Evolutionary conservation across 1,140 invertebrate genomes (phyloP).

Genomic region (Trachelipus rathkii): DNA sequence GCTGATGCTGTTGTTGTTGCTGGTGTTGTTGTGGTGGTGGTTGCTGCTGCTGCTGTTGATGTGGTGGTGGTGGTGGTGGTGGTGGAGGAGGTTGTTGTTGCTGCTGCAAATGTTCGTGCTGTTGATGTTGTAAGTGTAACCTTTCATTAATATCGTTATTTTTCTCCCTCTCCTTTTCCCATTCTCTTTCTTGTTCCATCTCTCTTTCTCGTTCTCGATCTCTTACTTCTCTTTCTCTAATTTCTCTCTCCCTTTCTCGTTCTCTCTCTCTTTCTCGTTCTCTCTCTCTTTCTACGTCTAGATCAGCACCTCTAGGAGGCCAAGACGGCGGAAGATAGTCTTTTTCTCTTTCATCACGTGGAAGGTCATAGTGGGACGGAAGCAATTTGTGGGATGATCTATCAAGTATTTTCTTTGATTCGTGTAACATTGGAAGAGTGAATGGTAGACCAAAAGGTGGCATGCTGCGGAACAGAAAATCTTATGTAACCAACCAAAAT

Average conservation of each 20-base stretch:
- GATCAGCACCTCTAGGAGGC: conserved; percentile 39
- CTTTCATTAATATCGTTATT: conserved; percentile 22
- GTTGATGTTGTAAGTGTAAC: background rate
- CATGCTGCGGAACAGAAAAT: conserved; percentile 24
- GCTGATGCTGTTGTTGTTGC: conserved; percentile 25
- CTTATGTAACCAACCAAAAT: too few relatives aligned
- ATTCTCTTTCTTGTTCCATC: conserved; percentile 22
- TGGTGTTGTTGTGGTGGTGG: conserved; percentile 27
- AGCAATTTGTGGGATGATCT: conserved; percentile 38
- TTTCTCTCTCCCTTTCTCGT: conserved; percentile 37
- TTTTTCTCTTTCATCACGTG: conserved; percentile 31
- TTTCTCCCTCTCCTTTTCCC: conserved; percentile 26
- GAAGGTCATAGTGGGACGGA: conserved; percentile 39
- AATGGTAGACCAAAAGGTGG: conserved; percentile 43
- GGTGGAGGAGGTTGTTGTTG: background rate
- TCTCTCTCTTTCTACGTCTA: conserved; percentile 37
- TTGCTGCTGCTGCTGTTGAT: conserved; percentile 27
- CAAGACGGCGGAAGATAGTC: conserved; percentile 34
- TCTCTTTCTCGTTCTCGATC: conserved; percentile 31
- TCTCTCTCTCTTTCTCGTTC: conserved; percentile 40
- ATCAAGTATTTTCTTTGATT: conserved; percentile 43
- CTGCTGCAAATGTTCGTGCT: background rate
- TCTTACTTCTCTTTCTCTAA: conserved; percentile 30
- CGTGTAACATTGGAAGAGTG: conserved; percentile 39
- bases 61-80: conserved; percentile 18